Evolutionary conservation across 2,888 invertebrate species (phyloP), one percentile per base, ranked within the genome.

Genomic region (Eristalis tenax): DNA sequence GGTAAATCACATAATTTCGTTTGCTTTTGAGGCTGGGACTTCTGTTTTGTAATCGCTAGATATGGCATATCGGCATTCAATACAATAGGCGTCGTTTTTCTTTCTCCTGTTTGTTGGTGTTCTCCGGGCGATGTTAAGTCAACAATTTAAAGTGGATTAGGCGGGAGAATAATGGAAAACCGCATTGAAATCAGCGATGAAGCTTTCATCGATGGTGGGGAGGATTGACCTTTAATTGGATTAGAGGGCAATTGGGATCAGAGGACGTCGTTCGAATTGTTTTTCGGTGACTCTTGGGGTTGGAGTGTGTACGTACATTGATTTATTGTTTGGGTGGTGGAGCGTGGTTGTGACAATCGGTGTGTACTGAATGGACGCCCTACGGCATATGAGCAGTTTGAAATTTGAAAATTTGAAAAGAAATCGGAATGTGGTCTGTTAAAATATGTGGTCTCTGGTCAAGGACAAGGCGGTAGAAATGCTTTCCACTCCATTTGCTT

Each of bases 21-120:
- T 81, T 81, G 69, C 50, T 75, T 69, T 74, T 64, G 80, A 74
- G 74, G 80, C 69, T 74, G 75, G 18, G 50, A 69, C 63, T 75
- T 81, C 15, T 23, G 69, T 50, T 40, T 81, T 63, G 63, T 64
- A 40, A 40, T 71, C 77, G 70, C 61, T 61, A 66, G 23, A 22
- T 32, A 38, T 26, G 59, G 26, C 59, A n/a, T 18, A 50, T 50
- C 50, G 26, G 18, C n/a, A 28, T 15, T 18, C 43, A 32, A 32
- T 63, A 15, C 43, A 32, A 32, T 63, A 15, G 28, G 71, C 22
- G 32, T 50, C 18, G 6, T 50, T 61, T 43, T 22, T 18, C 10
- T 43, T 50, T 8, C 6, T 4, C 1, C 6, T 32, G 32, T 32
- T 32, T 32, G 32, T 32, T 32, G 32, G 8, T 32, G 32, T 32